Conservation (phyloP, 2,797 vertebrate species). For the Peromyscus melanophrys region DNA sequence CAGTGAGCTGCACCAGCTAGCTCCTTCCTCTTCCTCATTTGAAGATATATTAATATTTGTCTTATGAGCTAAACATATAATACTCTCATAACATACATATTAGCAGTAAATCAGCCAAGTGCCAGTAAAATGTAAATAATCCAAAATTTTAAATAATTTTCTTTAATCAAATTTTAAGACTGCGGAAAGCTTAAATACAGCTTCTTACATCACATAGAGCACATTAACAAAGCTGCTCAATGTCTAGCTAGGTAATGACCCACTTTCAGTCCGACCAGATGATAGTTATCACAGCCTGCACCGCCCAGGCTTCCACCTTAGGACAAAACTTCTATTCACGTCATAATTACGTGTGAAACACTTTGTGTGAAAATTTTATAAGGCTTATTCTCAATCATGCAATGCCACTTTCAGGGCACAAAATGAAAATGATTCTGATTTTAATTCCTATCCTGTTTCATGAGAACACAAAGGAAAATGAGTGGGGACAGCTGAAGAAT, state of each 20-base stretch:
- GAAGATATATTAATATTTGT: conserved; percentile 45
- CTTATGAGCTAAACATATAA: conserved; percentile 53
- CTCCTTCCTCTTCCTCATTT: conserved; percentile 33
- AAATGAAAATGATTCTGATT: conserved; percentile 84
- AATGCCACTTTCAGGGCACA: conserved; percentile 75
- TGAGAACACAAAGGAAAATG: conserved; percentile 83
- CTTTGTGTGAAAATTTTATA: conserved; percentile 79
- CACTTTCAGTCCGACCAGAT: conserved; percentile 53
- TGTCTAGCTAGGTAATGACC: conserved; percentile 45
- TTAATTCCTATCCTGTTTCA: conserved; percentile 86
- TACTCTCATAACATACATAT: conserved; percentile 25
- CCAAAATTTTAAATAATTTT: conserved; percentile 58
- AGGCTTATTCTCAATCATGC: conserved; percentile 81
- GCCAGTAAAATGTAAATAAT: conserved; percentile 60
- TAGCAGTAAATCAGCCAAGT: conserved; percentile 48
- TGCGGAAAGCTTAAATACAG: not conserved
- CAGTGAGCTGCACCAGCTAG: conserved; percentile 14
- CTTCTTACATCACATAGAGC: conserved; percentile 53
- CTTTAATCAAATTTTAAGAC: conserved; percentile 60
- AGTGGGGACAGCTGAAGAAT: conserved; percentile 86
- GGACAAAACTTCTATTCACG: conserved; percentile 76
- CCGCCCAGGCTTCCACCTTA: conserved; percentile 74
- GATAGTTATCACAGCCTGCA: conserved; percentile 76
- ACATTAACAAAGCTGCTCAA: conserved; percentile 65
- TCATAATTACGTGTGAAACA: conserved; percentile 86